A percentile compares a stretch with the other conserved stretches of the same genome.
phyloP scores from a whole-genome alignment of 2,888 invertebrate species.

The Pandemis heparana region DNA sequence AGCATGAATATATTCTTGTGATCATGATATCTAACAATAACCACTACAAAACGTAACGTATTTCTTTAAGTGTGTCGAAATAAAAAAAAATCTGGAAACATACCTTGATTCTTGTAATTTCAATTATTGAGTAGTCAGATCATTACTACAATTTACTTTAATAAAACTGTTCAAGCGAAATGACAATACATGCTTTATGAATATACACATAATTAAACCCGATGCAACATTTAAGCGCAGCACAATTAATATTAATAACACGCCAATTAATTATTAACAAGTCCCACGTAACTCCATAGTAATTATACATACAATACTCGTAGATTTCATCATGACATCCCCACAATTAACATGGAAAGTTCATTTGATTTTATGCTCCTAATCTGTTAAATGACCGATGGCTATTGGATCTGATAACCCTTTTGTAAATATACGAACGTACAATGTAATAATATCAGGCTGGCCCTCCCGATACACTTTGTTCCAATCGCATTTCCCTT shows the following conservation, averaged over 20 bases:
- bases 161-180: not conserved
- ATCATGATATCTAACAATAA: too few species aligned
- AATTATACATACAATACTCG: not conserved
- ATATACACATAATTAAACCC: not conserved
- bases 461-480: conserved; percentile 69
- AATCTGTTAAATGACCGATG: conserved; percentile 27
- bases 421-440: conserved; percentile 67
- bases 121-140: too few species aligned
- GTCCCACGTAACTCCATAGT: not conserved
- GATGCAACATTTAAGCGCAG: not conserved
- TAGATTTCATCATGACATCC: not conserved
- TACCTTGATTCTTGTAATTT: too few species aligned
- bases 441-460: conserved; percentile 74
- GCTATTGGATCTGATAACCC: conserved; percentile 48
- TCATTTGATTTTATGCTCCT: not conserved
- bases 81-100: too few species aligned
- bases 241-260: not conserved
- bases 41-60: too few species aligned
- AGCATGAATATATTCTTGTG: too few species aligned
- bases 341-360: not conserved
- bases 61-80: too few species aligned
- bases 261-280: not conserved
- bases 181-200: not conserved
- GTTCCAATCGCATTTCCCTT: conserved; percentile 83
- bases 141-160: not conserved